Conservation (phyloP, 1,140 invertebrate genomes). For the Drosophila lini region DNA sequence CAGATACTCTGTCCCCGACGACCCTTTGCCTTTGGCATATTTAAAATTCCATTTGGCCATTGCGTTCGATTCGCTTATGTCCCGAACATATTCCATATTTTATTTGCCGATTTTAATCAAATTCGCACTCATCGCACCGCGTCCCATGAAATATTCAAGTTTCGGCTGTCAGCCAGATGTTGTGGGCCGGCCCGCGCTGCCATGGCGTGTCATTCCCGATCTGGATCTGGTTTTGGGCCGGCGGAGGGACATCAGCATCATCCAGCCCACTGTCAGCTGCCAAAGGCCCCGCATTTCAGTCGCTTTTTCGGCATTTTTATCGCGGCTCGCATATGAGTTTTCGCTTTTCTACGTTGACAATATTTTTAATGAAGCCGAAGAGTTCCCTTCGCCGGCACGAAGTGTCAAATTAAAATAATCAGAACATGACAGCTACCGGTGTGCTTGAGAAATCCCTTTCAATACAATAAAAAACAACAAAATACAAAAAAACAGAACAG, state of each 20-base stretch:
- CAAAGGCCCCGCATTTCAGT: slow-evolving; percentile 46
- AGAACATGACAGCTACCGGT: slow-evolving; percentile 82
- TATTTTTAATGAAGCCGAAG: slow-evolving; percentile 72
- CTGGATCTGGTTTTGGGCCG: slow-evolving; percentile 14
- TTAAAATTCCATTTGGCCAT: slow-evolving; percentile 56
- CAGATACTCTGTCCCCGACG: slow-evolving; percentile 17
- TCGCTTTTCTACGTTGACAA: slow-evolving; percentile 68
- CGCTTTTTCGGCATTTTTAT: slow-evolving; percentile 60
- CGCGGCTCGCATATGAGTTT: slow-evolving; percentile 56
- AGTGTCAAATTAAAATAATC: slow-evolving; percentile 83
- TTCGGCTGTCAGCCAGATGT: slow-evolving; percentile 55
- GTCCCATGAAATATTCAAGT: slow-evolving; percentile 65
- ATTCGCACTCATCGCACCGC: slow-evolving; percentile 51
- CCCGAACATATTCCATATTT: slow-evolving; percentile 46
- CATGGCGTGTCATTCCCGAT: slow-evolving; percentile 27
- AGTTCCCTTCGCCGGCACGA: slow-evolving; percentile 65
- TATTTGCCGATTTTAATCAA: slow-evolving; percentile 63
- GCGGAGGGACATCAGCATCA: slow-evolving; percentile 28
- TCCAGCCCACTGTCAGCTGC: slow-evolving; percentile 58
- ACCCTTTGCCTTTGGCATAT: slow-evolving; percentile 41
- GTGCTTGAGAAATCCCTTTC: slow-evolving; percentile 47
- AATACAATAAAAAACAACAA: background rate
- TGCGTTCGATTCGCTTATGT: background rate
- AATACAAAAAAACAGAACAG: background rate
- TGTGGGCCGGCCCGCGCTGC: slow-evolving; percentile 37